These are phyloP conservation scores for Acrocephalus kingi DNA, from an alignment of 2,113 vertebrate species.

Conservation along the genomic window DNA sequence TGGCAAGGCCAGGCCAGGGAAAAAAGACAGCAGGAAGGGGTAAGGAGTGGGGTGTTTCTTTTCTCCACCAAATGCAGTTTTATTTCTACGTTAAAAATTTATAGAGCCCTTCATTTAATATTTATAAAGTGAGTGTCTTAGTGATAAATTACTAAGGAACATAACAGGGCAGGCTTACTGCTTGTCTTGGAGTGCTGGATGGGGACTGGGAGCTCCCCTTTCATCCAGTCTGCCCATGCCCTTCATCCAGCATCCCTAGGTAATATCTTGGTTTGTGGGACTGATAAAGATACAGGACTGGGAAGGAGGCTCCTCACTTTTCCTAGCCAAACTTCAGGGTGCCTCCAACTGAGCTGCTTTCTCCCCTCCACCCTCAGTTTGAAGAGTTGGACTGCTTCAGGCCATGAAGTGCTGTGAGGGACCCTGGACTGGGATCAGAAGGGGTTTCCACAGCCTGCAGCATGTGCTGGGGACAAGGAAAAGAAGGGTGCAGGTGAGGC, in stretches of 20 bases:
- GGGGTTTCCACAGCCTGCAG: background rate
- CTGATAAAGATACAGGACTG: background rate
- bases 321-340: background rate
- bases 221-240: background rate
- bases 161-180: slow-evolving; percentile 8
- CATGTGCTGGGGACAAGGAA: background rate
- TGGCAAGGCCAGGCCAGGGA: background rate
- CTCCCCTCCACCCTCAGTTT: background rate
- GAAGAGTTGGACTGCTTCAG: background rate
- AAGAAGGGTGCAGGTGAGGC: background rate
- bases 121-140: slow-evolving; percentile 52
- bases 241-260: background rate
- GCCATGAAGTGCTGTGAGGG: background rate
- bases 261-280: background rate
- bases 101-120: slow-evolving; percentile 62
- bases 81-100: slow-evolving; percentile 52
- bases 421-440: background rate
- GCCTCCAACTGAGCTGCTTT: background rate
- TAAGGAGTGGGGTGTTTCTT: background rate
- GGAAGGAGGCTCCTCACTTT: background rate
- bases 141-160: slow-evolving; percentile 54
- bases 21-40: background rate
- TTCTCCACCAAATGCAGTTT: slow-evolving; percentile 31
- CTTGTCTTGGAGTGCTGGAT: background rate
- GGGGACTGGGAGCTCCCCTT: background rate